Evolutionary conservation across 2,113 vertebrate species (phyloP).

Genomic region (Tonatia bakeri): DNA sequence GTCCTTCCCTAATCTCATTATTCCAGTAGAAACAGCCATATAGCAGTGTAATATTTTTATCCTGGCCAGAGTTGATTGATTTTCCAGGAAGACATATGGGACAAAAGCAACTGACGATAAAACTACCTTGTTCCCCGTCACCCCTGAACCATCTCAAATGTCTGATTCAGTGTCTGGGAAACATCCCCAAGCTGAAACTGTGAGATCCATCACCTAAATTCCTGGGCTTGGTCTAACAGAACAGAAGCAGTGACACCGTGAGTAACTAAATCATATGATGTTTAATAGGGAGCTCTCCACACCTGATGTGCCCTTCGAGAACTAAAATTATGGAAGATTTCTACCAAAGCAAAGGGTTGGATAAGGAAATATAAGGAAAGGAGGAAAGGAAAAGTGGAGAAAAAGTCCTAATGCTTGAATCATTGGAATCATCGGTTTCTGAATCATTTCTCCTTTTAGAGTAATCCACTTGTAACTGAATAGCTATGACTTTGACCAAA

Average conservation of each 20-base stretch:
- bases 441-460: neutral
- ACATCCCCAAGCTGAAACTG: neutral
- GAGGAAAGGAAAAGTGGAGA: neutral
- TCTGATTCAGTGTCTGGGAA: neutral
- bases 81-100: neutral
- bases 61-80: neutral
- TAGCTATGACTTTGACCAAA: neutral
- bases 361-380: neutral
- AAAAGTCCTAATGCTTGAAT: neutral
- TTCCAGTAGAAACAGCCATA: neutral
- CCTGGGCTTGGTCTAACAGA: neutral
- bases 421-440: neutral
- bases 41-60: neutral
- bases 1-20: neutral
- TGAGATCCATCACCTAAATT: neutral
- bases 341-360: neutral
- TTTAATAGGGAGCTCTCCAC: accelerated
- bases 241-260: neutral
- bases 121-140: too few species aligned
- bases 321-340: neutral
- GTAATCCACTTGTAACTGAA: neutral
- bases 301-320: neutral
- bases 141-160: neutral
- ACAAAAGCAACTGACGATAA: neutral
- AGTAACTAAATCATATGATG: too few species aligned